A percentile compares a stretch with the other conserved stretches of the same genome.
Evolutionary conservation across 2,113 vertebrate genomes (phyloP).

Genomic region (Equus przewalskii): DNA sequence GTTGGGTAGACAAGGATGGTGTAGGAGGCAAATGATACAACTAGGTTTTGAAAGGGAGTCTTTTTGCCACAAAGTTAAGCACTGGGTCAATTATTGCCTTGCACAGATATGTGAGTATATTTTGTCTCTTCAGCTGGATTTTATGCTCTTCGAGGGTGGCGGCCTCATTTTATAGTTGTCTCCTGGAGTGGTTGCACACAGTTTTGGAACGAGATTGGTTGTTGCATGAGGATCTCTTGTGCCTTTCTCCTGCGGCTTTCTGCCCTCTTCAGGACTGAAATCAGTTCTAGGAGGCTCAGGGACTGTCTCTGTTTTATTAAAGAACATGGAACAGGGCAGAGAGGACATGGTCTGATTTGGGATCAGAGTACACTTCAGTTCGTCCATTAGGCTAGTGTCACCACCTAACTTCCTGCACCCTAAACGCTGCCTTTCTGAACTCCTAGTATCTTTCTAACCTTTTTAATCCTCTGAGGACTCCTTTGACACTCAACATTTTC

Average conservation of each 20-base stretch:
- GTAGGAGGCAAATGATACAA: neutral
- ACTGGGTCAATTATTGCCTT: neutral
- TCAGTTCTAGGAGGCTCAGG: neutral
- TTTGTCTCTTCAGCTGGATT: neutral
- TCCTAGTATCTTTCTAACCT: neutral
- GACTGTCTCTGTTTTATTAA: neutral
- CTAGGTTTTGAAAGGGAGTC: neutral
- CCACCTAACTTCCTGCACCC: neutral
- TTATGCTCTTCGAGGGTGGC: neutral
- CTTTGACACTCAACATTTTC: neutral
- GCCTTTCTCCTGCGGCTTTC: neutral
- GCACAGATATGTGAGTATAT: neutral
- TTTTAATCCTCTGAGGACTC: neutral
- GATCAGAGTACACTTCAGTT: neutral
- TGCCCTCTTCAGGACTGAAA: neutral
- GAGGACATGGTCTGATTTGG: neutral
- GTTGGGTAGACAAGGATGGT: neutral
- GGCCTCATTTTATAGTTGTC: neutral
- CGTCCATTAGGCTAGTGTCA: neutral
- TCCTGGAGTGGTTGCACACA: no score
- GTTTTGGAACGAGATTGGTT: neutral
- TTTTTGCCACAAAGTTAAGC: neutral
- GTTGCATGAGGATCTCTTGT: neutral
- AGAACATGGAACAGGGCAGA: neutral
- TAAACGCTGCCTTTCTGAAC: neutral